Percentiles rank a stretch among this genome's conserved stretches.
phyloP scores from a whole-genome alignment of 2,888 invertebrate genomes.

The Pardosa pseudoannulata region DNA sequence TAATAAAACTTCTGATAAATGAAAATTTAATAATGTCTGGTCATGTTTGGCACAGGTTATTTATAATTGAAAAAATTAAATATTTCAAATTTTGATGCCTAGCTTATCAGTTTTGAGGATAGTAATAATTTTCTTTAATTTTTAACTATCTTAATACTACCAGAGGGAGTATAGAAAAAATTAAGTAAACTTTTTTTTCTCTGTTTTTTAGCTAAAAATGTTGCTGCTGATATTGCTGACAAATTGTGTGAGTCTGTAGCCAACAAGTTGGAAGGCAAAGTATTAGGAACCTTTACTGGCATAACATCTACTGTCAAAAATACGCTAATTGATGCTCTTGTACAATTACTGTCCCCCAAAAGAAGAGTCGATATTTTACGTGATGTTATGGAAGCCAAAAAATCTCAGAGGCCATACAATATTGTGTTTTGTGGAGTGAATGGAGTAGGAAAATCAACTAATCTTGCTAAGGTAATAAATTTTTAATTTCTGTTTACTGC shows the following conservation, averaged over 20 bases:
- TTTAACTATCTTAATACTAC: too few species aligned
- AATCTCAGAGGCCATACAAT: constrained; percentile 90
- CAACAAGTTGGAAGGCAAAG: constrained; percentile 91
- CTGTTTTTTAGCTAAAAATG: constrained; percentile 90
- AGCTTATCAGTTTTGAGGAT: too few species aligned
- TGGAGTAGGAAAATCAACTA: constrained; percentile 99
- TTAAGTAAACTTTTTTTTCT: too few species aligned
- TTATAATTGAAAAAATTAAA: too few species aligned
- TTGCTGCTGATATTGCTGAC: constrained; percentile 95
- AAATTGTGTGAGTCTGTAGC: constrained; percentile 96
- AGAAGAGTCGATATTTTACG: constrained; percentile 96
- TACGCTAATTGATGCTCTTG: constrained; percentile 92
- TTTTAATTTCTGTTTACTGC: too few species aligned
- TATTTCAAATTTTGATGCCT: too few species aligned
- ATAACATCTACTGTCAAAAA: constrained; percentile 91
- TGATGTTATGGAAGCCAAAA: constrained; percentile 91
- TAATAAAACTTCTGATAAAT: too few species aligned
- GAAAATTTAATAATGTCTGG: too few species aligned
- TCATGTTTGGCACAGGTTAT: too few species aligned
- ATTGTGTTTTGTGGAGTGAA: constrained; percentile 99
- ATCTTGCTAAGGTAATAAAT: constrained; percentile 94
- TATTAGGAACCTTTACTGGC: constrained; percentile 95
- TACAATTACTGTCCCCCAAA: constrained; percentile 92
- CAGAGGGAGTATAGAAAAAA: too few species aligned
- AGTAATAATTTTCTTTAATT: too few species aligned